Evolutionary conservation across 1,140 invertebrate genomes (phyloP), one percentile per base, ranked within the genome.

Genomic region (Trissolcus basalis): DNA sequence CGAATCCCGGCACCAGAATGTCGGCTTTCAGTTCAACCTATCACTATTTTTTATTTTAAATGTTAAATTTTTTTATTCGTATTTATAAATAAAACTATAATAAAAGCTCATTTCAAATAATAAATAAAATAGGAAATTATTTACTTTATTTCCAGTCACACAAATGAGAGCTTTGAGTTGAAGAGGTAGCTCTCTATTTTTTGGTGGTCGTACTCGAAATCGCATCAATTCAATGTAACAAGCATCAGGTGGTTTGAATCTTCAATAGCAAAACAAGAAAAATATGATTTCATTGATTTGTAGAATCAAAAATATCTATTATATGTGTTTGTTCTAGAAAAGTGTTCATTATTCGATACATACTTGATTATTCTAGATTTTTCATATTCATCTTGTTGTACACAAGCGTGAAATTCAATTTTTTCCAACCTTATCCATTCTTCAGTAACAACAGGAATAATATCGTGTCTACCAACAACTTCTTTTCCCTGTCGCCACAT

Each of bases 401-500:
- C 95, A 84, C 95, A 96, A 36, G 93, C 93, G 89, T 99, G 97
- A 86, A 99, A 98, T 85, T 99, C 97, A 0, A 96, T 92, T 15
- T 93, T 92, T 89, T 99, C 97, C 4, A 99, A 91, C 44, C 96
- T 92, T 80, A 99, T 99, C 98, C 98, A 99, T 89, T 99, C 97
- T 88, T 99, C 98, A 0, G 98, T 99, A 59, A 97, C 96, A 32
- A 99, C 97, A 7, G 98, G 98, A 81, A 99, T 98, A 82, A 99
- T 99, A 87, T 99, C 98, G 86, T 99, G 97, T 12, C 98, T 90
- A 0, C 98, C 97, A 0, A 99, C 98, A 11, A 99, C 97, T 91
- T 99, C 98, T 89, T 97, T 97, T 7, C 98, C 98, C 89, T 99
- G 96, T 7, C 98, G 90, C 84, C 94, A 92, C 90, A 98, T 93